Percentiles rank a stretch among this genome's conserved stretches.
These are phyloP conservation scores for Artibeus lituratus DNA, from an alignment of 2,797 vertebrate genomes.

Conservation along the genomic window DNA sequence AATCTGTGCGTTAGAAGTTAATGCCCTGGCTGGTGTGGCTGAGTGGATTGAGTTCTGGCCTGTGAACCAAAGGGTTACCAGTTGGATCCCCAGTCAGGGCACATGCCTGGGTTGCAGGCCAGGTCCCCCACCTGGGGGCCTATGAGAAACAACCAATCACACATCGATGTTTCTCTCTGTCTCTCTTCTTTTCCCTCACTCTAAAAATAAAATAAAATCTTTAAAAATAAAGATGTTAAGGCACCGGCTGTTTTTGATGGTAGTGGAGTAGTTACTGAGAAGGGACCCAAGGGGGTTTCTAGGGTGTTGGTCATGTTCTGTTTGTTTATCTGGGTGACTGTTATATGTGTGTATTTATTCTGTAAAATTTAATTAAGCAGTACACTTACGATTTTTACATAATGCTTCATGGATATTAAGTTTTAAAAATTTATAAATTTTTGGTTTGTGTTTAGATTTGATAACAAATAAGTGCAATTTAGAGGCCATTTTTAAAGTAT, in stretches of 20 bases:
- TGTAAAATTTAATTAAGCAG: not conserved
- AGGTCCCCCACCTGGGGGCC: too few relatives aligned
- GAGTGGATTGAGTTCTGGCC: too few relatives aligned
- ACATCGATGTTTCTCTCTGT: too few relatives aligned
- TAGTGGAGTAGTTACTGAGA: not conserved
- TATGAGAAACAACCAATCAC: too few relatives aligned
- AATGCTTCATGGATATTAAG: not conserved
- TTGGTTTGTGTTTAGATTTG: conserved; percentile 26
- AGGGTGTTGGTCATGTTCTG: not conserved
- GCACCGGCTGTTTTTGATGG: not conserved
- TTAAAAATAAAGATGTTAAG: not conserved
- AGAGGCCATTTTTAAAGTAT: not conserved
- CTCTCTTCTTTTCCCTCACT: too few relatives aligned
- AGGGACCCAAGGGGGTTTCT: not conserved
- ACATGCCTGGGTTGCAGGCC: too few relatives aligned
- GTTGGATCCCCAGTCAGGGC: too few relatives aligned
- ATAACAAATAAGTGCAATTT: not conserved
- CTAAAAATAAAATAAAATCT: too few relatives aligned
- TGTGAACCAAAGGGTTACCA: too few relatives aligned
- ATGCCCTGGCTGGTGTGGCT: too few relatives aligned
- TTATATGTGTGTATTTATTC: not conserved
- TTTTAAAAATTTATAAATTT: not conserved
- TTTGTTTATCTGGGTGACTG: conserved; percentile 10
- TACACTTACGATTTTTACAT: not conserved
- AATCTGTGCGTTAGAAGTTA: too few relatives aligned